Evolutionary conservation across 1,140 invertebrate genomes (phyloP), one percentile per base, ranked within the genome.

Genomic region (Drosophila orosa): DNA sequence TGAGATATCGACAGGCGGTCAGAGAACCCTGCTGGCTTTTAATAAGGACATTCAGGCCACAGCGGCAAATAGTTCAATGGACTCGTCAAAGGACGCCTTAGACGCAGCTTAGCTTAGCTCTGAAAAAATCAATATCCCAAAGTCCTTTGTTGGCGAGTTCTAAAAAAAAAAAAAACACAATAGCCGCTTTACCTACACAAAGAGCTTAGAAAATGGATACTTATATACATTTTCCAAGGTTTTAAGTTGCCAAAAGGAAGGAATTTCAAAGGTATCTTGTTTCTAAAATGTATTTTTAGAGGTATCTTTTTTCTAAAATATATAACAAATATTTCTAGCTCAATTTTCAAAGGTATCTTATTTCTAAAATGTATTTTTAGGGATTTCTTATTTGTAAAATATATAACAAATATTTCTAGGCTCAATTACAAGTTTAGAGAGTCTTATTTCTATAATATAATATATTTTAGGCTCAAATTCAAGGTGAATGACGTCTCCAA

Each of bases 61-160:
- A 74, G 67, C 47, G 65, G 67, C 72, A 60, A 66, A 81, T 67
- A 81, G 82, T 78, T 87, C 79, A 83, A 83, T 72, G 65, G 62
- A 86, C 82, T 83, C 57, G 50, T 71, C 57, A 77, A 61, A 74
- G 45, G 25, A 17, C 33, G 25, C 22, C 33, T 40, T 56, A 54
- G 56, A 77, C 57, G 42, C 62, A 45, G 61, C 80, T 82, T 44
- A 82, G 58, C 27, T 27, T 1, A 4, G 44, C 29, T 47, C 39
- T 27, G 47, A 31, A 85, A 85, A 84, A 84, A 84, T 84, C 80
- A 85, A 84, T 84, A 84, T 39, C 12, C 22, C 17, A 25, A 2
- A 25, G 9, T 47, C 31, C 25, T 35, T 39, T 44, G 39, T 42
- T 37, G 44, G 44, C 22, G 29, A 65, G 62, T 45, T 31, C 24